Evolutionary conservation across 2,888 invertebrate species (phyloP), one percentile per base, ranked within the genome.

Genomic region (Mimumesa dahlbomi): DNA sequence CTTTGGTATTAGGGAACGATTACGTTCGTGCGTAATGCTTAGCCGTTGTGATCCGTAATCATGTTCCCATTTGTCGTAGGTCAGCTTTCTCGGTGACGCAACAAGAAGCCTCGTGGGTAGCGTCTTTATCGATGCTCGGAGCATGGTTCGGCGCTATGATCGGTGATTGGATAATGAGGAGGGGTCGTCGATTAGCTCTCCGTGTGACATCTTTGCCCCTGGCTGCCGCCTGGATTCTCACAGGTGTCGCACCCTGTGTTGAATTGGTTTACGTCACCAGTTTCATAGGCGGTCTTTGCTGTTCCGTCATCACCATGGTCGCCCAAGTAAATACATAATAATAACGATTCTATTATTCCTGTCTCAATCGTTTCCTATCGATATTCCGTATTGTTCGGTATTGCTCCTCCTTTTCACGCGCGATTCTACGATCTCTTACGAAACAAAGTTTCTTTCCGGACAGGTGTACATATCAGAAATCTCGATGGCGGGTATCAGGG

Each of bases 401-500:
- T n/a, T n/a, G n/a, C n/a, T n/a, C n/a, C n/a, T n/a, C n/a, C n/a
- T n/a, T n/a, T n/a, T n/a, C n/a, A n/a, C n/a, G n/a, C n/a, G n/a
- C n/a, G n/a, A n/a, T n/a, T n/a, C n/a, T n/a, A n/a, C n/a, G n/a
- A n/a, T n/a, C n/a, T n/a, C n/a, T n/a, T n/a, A n/a, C n/a, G n/a
- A n/a, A n/a, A n/a, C n/a, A n/a, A n/a, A n/a, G n/a, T n/a, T n/a
- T n/a, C n/a, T n/a, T n/a, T n/a, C n/a, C n/a, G n/a, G 14, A 0
- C 92, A 92, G 94, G 95, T 97, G 16, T 98, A 97, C 91, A 94
- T 97, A 84, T 96, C 96, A 85, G 97, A 98, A 91, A 96, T 97
- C 84, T 94, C 97, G 21, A 94, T 96, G 18, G 95, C 96, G 1
- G 94, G 95, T 70, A 94, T 96, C 75, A 92, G 97, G 22, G 97